Percentiles rank a stretch among this genome's conserved stretches.
phyloP scores from a whole-genome alignment of 2,888 invertebrate genomes.

The Orthonychiurus folsomi region DNA sequence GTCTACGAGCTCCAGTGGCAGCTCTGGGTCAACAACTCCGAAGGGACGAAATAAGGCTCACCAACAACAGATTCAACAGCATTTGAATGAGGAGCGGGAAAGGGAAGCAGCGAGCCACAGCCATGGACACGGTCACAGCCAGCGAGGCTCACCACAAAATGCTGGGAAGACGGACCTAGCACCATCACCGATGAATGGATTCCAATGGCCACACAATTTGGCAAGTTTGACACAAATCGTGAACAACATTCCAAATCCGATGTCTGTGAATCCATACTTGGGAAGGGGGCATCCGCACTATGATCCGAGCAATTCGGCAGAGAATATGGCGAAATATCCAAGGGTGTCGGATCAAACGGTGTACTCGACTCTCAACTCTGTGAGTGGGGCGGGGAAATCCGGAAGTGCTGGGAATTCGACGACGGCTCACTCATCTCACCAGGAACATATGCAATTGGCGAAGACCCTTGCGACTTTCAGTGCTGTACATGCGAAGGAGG shows the following conservation, averaged over 20 bases:
- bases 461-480: neutral
- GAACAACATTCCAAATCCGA: slow-evolving; percentile 38
- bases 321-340: slow-evolving; percentile 35
- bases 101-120: neutral
- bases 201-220: slow-evolving; percentile 37
- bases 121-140: slow-evolving; percentile 11
- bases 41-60: neutral
- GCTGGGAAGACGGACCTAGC: neutral
- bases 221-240: slow-evolving; percentile 39
- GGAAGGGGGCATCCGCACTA: neutral
- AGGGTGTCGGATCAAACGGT: neutral
- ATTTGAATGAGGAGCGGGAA: neutral
- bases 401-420: slow-evolving; percentile 8
- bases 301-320: slow-evolving; percentile 18
- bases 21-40: neutral
- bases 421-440: neutral
- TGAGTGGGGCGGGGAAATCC: too few species aligned
- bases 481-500: too few species aligned
- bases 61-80: neutral
- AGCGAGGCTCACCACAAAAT: too few species aligned
- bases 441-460: neutral
- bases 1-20: slow-evolving; percentile 5
- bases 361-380: slow-evolving; percentile 12
- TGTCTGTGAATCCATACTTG: slow-evolving; percentile 14
- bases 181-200: slow-evolving; percentile 22